Percentiles rank a stretch among this genome's conserved stretches.
These are phyloP conservation scores for Microplitis mediator DNA, from an alignment of 1,140 invertebrate species.

Conservation along the genomic window DNA sequence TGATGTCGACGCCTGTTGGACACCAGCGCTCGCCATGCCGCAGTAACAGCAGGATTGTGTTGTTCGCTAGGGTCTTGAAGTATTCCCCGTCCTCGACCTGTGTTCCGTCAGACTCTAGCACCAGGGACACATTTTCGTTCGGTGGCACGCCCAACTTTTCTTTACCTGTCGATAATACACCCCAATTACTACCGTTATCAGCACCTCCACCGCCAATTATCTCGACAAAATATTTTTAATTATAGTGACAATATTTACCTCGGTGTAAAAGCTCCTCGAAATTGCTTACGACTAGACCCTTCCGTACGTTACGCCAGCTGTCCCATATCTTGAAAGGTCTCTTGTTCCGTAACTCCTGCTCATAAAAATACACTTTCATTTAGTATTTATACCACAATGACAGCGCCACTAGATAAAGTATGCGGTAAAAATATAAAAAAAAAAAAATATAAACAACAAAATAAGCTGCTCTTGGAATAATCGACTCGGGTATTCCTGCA, in stretches of 20 bases:
- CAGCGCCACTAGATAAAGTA: background rate
- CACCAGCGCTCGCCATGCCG: slow-evolving; percentile 89
- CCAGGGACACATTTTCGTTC: slow-evolving; percentile 82
- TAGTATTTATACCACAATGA: background rate
- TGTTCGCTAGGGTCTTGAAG: slow-evolving; percentile 87
- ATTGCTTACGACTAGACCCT: slow-evolving; percentile 89
- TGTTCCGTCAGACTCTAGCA: slow-evolving; percentile 92
- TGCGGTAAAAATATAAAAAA: background rate
- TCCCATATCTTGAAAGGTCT: slow-evolving; percentile 98
- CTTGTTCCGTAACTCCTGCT: slow-evolving; percentile 88
- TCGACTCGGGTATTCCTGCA: background rate
- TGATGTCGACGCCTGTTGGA: slow-evolving; percentile 88
- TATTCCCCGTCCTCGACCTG: slow-evolving; percentile 95
- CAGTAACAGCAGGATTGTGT: slow-evolving; percentile 87
- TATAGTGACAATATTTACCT: slow-evolving; percentile 63
- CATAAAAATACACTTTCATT: slow-evolving; percentile 36
- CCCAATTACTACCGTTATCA: too few species aligned
- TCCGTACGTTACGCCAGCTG: slow-evolving; percentile 89
- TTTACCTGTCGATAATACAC: slow-evolving; percentile 67
- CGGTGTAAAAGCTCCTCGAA: slow-evolving; percentile 89
- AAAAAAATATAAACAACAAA: background rate
- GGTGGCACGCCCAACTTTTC: slow-evolving; percentile 87
- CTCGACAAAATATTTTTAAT: slow-evolving; percentile 33
- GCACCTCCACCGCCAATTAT: too few species aligned
- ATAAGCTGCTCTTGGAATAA: slow-evolving; percentile 19